phyloP scores from a whole-genome alignment of 2,888 invertebrate species.

The Callyntrura sp. region DNA sequence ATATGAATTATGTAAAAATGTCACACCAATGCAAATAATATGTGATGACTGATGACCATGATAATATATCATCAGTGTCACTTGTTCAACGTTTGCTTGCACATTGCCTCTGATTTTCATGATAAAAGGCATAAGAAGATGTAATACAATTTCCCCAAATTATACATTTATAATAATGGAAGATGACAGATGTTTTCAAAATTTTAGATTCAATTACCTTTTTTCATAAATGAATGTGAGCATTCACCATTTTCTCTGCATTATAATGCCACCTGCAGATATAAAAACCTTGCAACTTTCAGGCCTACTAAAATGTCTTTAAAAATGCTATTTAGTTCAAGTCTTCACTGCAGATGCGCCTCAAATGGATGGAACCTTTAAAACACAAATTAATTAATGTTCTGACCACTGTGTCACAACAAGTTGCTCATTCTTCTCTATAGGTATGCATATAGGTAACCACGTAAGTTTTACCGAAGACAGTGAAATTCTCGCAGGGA shows the following conservation, averaged over 20 bases:
- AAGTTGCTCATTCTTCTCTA: no score
- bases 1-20: conserved; percentile 36
- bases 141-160: conserved; percentile 1
- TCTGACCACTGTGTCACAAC: neutral
- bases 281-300: neutral
- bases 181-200: conserved; percentile 5
- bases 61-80: conserved; percentile 33
- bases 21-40: conserved; percentile 43
- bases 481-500: no score
- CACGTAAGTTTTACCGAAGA: no score
- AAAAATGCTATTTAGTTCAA: neutral
- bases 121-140: neutral
- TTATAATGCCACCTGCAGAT: neutral
- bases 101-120: neutral
- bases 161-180: conserved; percentile 14
- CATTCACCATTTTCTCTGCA: neutral
- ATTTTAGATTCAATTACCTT: neutral
- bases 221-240: neutral
- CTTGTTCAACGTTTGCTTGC: neutral
- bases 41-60: conserved; percentile 33
- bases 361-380: neutral
- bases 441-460: no score
- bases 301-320: neutral
- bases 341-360: neutral
- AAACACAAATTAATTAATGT: conserved; percentile 6